Conservation (phyloP, 1,140 invertebrate species). For the Steinernema feltiae region DNA sequence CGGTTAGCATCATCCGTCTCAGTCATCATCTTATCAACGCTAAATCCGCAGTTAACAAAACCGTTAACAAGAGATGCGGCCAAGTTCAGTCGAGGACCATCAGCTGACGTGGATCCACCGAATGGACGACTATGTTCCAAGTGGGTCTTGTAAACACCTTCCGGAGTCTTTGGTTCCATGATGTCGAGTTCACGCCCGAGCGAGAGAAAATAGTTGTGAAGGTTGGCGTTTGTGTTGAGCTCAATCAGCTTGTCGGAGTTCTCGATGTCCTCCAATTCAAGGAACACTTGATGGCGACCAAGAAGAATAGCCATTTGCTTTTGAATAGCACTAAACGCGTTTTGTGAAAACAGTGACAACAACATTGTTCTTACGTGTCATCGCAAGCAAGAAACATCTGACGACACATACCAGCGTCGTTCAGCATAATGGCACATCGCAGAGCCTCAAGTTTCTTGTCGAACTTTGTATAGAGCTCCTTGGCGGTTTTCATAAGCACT, state of each 20-base stretch:
- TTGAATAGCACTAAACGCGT: conserved; percentile 68
- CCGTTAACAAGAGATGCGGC: conserved; percentile 98
- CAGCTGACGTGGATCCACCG: conserved; percentile 33
- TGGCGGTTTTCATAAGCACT: conserved; percentile 76
- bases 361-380: conserved; percentile 70
- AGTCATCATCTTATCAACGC: conserved; percentile 83
- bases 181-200: conserved; percentile 90
- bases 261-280: conserved; percentile 68
- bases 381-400: conserved; percentile 78
- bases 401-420: conserved; percentile 75
- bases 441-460: conserved; percentile 87
- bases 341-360: conserved; percentile 29
- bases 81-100: conserved; percentile 66
- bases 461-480: conserved; percentile 83
- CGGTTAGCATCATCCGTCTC: conserved; percentile 89
- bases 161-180: conserved; percentile 97
- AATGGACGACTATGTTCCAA: conserved; percentile 71
- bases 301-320: conserved; percentile 97
- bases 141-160: conserved; percentile 98
- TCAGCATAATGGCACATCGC: conserved; percentile 86
- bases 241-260: conserved; percentile 76
- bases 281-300: conserved; percentile 85
- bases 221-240: conserved; percentile 90
- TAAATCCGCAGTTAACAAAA: conserved; percentile 97
- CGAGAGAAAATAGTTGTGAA: conserved; percentile 91